These are phyloP conservation scores for Timandra comae DNA, from an alignment of 2,888 invertebrate genomes.

Conservation along the genomic window DNA sequence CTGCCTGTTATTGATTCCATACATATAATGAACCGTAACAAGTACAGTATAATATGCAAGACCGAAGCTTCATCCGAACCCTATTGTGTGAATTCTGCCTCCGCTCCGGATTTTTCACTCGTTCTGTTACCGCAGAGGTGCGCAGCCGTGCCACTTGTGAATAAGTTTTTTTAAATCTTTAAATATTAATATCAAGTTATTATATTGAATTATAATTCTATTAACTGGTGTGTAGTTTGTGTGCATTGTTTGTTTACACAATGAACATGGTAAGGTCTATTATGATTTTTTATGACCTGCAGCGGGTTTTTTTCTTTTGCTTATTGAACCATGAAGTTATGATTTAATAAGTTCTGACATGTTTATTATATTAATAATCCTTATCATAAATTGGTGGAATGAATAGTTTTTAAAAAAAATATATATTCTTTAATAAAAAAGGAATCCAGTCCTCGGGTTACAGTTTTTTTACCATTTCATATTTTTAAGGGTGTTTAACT, in stretches of 20 bases:
- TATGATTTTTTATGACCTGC: conserved; percentile 50
- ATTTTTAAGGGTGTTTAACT: conserved; percentile 6
- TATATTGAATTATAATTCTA: conserved; percentile 48
- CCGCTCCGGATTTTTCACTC: conserved; percentile 57
- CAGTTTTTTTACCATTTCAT: too few species aligned
- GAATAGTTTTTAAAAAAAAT: conserved; percentile 10
- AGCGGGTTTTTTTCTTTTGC: conserved; percentile 41
- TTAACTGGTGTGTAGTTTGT: conserved; percentile 45
- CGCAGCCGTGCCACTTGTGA: conserved; percentile 54
- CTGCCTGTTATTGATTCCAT: conserved; percentile 51
- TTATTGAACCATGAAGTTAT: conserved; percentile 69
- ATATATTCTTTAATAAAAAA: conserved; percentile 13
- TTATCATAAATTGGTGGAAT: conserved; percentile 20
- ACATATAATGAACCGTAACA: conserved; percentile 54
- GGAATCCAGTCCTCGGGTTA: conserved; percentile 2
- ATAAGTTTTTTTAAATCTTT: conserved; percentile 39
- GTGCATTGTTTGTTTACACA: conserved; percentile 64
- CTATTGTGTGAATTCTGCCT: conserved; percentile 57
- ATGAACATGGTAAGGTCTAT: conserved; percentile 72
- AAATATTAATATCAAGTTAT: conserved; percentile 42
- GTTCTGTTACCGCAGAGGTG: conserved; percentile 45
- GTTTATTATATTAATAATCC: conserved; percentile 50
- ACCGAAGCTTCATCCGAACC: conserved; percentile 47
- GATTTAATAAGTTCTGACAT: conserved; percentile 75
- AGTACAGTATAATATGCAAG: conserved; percentile 40